These are phyloP conservation scores for Raja brachyura DNA, from an alignment of 2,113 vertebrate species.

Conservation along the genomic window DNA sequence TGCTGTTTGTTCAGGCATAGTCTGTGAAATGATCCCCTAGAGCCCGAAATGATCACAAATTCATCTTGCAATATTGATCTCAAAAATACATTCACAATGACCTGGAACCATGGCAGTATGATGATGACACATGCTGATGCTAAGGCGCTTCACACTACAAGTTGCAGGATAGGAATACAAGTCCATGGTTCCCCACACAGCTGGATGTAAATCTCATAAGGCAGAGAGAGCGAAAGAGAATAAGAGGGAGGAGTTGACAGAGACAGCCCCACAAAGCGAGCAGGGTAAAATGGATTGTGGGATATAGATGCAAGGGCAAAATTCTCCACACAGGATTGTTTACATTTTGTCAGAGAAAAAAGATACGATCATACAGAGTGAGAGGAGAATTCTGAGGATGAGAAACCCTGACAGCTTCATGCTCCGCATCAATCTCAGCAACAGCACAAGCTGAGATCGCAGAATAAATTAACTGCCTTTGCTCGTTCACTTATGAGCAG, in stretches of 20 bases:
- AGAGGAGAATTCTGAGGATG: neutral
- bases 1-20: neutral
- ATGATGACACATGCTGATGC: neutral
- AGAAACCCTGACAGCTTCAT: neutral
- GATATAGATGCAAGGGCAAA: neutral
- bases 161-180: neutral
- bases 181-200: neutral
- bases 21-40: neutral
- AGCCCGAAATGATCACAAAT: slow-evolving; percentile 6
- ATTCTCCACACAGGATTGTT: neutral
- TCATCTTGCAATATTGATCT: neutral
- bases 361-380: neutral
- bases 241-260: neutral
- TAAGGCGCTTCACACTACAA: neutral
- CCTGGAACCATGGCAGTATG: neutral
- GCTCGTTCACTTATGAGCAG: too few species aligned
- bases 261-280: neutral
- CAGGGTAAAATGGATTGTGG: too few species aligned
- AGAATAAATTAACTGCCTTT: neutral
- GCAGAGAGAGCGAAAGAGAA: neutral
- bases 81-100: neutral
- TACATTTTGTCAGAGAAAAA: neutral
- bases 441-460: neutral
- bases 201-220: neutral
- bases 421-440: neutral